Conservation (phyloP, 2,888 invertebrate species). For the Drosophila cognata region DNA sequence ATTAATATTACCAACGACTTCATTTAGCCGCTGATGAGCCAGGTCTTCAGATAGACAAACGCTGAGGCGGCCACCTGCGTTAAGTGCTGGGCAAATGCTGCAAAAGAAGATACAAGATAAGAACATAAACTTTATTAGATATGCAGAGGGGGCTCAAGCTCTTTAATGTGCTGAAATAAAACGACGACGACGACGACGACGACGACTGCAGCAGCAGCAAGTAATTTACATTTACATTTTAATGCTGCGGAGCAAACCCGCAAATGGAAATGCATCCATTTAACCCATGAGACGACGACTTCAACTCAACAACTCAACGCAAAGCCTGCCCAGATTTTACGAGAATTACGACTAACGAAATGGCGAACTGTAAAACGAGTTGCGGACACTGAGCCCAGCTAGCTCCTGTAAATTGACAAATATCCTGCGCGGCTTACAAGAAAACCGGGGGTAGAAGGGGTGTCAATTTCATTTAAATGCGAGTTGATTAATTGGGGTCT, state of each 20-base stretch:
- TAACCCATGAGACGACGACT: conserved; percentile 16
- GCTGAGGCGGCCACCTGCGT: conserved; percentile 61
- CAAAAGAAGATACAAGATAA: conserved; percentile 56
- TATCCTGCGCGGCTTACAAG: conserved; percentile 40
- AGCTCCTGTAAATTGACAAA: conserved; percentile 62
- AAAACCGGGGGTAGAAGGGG: background rate
- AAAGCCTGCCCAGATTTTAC: conserved; percentile 40
- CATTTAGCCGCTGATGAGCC: conserved; percentile 75
- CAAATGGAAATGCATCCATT: conserved; percentile 51
- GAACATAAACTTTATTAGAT: conserved; percentile 65
- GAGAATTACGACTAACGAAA: conserved; percentile 45
- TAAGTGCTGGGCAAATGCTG: conserved; percentile 67
- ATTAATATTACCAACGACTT: background rate
- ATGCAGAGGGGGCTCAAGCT: conserved; percentile 35
- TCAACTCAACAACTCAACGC: conserved; percentile 23
- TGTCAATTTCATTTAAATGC: conserved; percentile 44
- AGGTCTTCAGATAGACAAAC: conserved; percentile 72
- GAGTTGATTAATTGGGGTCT: conserved; percentile 69
- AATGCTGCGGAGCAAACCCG: conserved; percentile 19
- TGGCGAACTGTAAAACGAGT: conserved; percentile 50
- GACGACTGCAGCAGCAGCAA: conserved; percentile 14
- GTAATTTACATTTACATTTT: conserved; percentile 52
- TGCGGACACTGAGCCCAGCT: conserved; percentile 33
- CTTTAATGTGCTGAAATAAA: conserved; percentile 63
- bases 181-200: conserved; percentile 21